Evolutionary conservation across 1,140 invertebrate genomes (phyloP).

Genomic region (Pachypsylla venusta): DNA sequence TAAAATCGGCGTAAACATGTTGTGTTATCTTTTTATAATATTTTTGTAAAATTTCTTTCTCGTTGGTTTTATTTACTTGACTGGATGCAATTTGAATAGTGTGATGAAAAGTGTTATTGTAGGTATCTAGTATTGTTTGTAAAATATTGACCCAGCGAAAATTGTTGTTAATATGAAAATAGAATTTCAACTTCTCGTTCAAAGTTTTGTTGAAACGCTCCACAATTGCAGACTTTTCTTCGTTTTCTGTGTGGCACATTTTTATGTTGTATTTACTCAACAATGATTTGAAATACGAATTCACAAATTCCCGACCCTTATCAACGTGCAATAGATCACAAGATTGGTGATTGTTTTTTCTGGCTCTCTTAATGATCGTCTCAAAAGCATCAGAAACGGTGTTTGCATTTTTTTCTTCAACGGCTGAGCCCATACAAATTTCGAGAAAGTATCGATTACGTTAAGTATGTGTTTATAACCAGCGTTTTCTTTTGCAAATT

Average conservation of each 20-base stretch:
- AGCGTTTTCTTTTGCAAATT: slow-evolving; percentile 28
- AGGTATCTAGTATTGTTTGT: background rate
- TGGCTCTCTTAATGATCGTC: slow-evolving; percentile 14
- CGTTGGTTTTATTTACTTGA: background rate
- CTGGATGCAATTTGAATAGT: background rate
- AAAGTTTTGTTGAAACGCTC: background rate
- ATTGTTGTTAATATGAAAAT: background rate
- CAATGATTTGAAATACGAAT: background rate
- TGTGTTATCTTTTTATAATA: background rate
- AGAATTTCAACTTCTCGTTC: background rate
- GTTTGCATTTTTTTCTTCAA: slow-evolving; percentile 33
- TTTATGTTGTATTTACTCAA: slow-evolving; percentile 3
- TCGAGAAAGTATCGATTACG: slow-evolving; percentile 34
- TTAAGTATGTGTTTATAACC: slow-evolving; percentile 32
- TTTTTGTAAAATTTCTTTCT: background rate
- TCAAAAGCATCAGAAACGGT: slow-evolving; percentile 25
- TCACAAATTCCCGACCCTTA: background rate
- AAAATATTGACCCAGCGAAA: background rate
- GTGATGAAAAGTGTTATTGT: background rate
- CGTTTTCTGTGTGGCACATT: background rate
- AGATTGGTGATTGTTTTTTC: too few species aligned
- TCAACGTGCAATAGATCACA: background rate
- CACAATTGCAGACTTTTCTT: slow-evolving; percentile 2
- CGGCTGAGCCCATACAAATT: slow-evolving; percentile 32
- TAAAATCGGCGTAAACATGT: slow-evolving; percentile 5